Evolutionary conservation across 1,140 invertebrate species (phyloP).

Genomic region (Pogonognathellus flavescens): DNA sequence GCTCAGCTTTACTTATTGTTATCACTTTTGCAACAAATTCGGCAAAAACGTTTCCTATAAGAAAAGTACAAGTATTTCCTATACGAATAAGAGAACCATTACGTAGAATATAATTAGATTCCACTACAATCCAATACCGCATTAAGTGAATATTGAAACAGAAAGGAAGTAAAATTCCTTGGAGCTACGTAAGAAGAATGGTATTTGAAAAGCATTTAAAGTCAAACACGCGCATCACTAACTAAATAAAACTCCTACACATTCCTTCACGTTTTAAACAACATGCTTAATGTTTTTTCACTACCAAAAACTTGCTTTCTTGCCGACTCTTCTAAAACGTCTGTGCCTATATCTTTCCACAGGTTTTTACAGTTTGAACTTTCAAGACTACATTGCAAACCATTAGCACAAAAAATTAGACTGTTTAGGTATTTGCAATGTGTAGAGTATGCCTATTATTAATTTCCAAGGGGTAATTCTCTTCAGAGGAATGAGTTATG

Average conservation of each 20-base stretch:
- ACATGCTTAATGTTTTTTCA: constrained; percentile 37
- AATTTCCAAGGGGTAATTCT: not conserved
- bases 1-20: too few species aligned
- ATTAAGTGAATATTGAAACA: too few species aligned
- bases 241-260: not conserved
- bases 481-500: not conserved
- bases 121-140: too few species aligned
- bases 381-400: not conserved
- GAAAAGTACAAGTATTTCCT: too few species aligned
- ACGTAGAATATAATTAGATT: too few species aligned
- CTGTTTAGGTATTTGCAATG: too few species aligned
- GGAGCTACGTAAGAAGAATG: constrained; percentile 19
- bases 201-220: constrained; percentile 26
- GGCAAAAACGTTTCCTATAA: too few species aligned
- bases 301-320: constrained; percentile 9
- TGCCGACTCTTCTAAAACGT: not conserved
- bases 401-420: not conserved
- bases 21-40: too few species aligned
- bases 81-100: too few species aligned
- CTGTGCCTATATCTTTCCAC: not conserved
- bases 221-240: constrained; percentile 6
- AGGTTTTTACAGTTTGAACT: constrained; percentile 32
- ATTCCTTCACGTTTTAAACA: constrained; percentile 19
- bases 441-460: too few species aligned
- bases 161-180: constrained; percentile 11